Conservation (phyloP, 1,140 invertebrate species). For the Ptiloglossa arizonensis region DNA sequence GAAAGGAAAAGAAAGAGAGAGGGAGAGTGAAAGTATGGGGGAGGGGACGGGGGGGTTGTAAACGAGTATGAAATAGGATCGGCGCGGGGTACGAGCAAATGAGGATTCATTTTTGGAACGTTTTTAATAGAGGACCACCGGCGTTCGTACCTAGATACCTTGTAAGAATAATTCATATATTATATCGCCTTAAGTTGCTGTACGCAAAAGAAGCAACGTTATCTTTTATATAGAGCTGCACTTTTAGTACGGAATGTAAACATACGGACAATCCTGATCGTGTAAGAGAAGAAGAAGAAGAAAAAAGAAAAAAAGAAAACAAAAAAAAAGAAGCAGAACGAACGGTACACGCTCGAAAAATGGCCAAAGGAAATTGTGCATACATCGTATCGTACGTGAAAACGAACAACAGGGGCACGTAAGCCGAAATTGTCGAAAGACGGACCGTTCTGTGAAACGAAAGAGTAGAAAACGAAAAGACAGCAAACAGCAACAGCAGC, state of each 20-base stretch:
- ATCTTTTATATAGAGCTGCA: constrained; percentile 55
- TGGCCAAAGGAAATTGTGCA: constrained; percentile 11
- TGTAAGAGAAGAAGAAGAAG: neutral
- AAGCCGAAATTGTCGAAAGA: neutral
- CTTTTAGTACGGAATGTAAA: constrained; percentile 41
- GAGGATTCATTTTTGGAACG: constrained; percentile 46
- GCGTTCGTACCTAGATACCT: constrained; percentile 45
- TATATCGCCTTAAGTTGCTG: constrained; percentile 45
- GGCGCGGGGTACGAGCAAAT: constrained; percentile 25
- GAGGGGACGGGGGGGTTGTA: neutral
- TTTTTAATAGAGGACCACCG: constrained; percentile 56
- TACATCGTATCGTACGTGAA: neutral
- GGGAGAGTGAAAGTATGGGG: constrained; percentile 1
- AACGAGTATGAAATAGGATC: constrained; percentile 25
- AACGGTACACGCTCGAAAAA: constrained; percentile 10
- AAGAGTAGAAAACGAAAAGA: neutral
- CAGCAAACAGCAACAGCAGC: neutral
- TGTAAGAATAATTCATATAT: constrained; percentile 41
- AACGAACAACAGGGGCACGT: neutral
- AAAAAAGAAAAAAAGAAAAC: neutral
- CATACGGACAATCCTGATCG: constrained; percentile 43
- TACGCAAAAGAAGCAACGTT: constrained; percentile 36
- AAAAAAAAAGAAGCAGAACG: neutral
- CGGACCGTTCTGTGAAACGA: neutral
- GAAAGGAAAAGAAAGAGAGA: neutral